Evolutionary conservation across 2,113 vertebrate genomes (phyloP).

Genomic region (Dromaius novaehollandiae): DNA sequence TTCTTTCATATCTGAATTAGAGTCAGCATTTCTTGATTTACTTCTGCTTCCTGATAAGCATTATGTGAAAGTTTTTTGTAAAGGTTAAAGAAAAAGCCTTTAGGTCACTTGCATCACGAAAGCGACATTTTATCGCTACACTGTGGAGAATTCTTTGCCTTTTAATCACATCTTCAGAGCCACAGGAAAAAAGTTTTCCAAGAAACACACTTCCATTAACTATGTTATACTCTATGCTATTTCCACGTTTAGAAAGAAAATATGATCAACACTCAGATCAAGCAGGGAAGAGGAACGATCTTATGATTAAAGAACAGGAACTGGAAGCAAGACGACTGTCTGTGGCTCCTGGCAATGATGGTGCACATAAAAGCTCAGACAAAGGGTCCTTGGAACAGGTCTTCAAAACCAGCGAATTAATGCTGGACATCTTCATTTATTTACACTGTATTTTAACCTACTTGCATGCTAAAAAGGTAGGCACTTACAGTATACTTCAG

Average conservation of each 20-base stretch:
- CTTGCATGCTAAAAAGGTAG: background rate
- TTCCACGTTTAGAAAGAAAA: background rate
- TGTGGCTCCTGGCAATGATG: background rate
- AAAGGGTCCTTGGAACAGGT: background rate
- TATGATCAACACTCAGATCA: background rate
- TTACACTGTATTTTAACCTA: background rate
- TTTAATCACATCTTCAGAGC: background rate
- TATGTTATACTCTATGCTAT: background rate
- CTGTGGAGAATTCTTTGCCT: background rate
- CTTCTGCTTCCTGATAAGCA: background rate
- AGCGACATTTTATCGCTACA: background rate
- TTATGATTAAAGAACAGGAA: background rate
- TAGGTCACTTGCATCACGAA: background rate
- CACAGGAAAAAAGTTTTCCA: background rate
- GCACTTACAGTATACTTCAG: background rate
- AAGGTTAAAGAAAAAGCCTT: background rate
- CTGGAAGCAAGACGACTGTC: background rate
- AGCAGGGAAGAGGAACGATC: background rate
- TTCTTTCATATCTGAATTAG: background rate
- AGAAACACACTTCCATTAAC: background rate
- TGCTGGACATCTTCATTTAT: background rate
- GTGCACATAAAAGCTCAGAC: background rate
- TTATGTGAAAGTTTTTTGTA: background rate
- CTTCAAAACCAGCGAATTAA: background rate
- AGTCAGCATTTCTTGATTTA: background rate